Evolutionary conservation across 1,140 invertebrate species (phyloP), one percentile per base, ranked within the genome.

Genomic region (Megathymus violae): DNA sequence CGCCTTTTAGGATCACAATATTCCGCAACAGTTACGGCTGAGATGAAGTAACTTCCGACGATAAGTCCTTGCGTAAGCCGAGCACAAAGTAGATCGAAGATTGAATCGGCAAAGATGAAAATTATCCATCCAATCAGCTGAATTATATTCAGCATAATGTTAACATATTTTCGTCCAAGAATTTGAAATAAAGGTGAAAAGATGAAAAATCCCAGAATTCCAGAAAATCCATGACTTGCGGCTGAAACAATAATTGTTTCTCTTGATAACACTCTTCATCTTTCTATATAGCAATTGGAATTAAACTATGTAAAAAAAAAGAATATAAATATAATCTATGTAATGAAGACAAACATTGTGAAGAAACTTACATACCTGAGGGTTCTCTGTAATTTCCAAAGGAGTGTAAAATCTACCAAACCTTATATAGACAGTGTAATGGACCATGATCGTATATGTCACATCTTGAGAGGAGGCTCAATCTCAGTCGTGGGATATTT

Each of bases 211-310:
- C 80, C 76, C 1, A 76, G 3, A 14, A 73, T 25, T 25, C 77
- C 80, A 3, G 73, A 25, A 10, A 82, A 38, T 1, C 80, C 78
- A 25, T 67, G 64, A 9, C 64, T 67, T 13, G 78, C 67, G 46
- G 76, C 80, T 82, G 74, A 16, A 82, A 80, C 62, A 56, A 66
- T 9, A 15, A n/a, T n/a, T n/a, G n/a, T n/a, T n/a, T n/a, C n/a
- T n/a, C n/a, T n/a, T n/a, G n/a, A n/a, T n/a, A n/a, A n/a, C n/a
- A n/a, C n/a, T n/a, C 19, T 22, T 22, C 19, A 22, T 22, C 5
- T 22, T 3, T 5, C 5, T 22, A 22, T 2, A 5, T 3, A 22
- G 19, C 2, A 3, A 22, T 22, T 22, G 2, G 5, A 22, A 5
- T 22, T 22, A 5, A 22, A 22, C 19, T 22, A 22, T 22, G 2